Conservation (phyloP, 2,888 invertebrate genomes). For the Aromia moschata region DNA sequence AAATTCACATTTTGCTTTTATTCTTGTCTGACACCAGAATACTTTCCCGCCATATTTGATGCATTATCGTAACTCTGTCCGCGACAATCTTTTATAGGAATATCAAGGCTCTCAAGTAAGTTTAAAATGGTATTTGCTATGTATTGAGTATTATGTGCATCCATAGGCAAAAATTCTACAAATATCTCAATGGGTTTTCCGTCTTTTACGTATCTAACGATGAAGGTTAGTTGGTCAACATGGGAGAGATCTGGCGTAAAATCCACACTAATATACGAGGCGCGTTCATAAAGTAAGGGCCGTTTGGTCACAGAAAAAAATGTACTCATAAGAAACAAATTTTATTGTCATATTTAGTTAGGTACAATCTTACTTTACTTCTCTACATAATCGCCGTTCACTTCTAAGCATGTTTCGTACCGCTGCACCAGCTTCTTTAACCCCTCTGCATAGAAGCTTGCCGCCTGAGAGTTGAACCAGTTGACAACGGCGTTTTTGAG, state of each 20-base stretch:
- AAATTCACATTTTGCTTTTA: slow-evolving; percentile 43
- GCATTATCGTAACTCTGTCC: slow-evolving; percentile 53
- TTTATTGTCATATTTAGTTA: too few species aligned
- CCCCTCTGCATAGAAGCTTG: too few species aligned
- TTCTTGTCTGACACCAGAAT: slow-evolving; percentile 48
- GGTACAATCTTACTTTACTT: too few species aligned
- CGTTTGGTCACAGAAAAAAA: too few species aligned
- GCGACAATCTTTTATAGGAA: slow-evolving; percentile 44
- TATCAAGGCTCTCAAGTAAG: slow-evolving; percentile 38
- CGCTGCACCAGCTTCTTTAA: too few species aligned
- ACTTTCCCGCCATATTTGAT: slow-evolving; percentile 49
- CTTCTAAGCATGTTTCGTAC: too few species aligned
- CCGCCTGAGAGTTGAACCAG: too few species aligned
- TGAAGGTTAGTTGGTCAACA: slow-evolving; percentile 13
- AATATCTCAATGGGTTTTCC: slow-evolving; percentile 16
- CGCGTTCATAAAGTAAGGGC: too few species aligned
- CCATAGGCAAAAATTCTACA: slow-evolving; percentile 36
- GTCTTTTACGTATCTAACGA: slow-evolving; percentile 12
- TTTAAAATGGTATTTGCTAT: slow-evolving; percentile 36
- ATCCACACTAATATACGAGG: background rate
- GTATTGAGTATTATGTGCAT: slow-evolving; percentile 50
- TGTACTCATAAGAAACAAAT: too few species aligned
- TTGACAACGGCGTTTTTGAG: too few species aligned
- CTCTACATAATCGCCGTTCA: too few species aligned
- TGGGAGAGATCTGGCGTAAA: background rate